Evolutionary conservation across 2,888 invertebrate species (phyloP), one percentile per base, ranked within the genome.

Genomic region (Ditula angustiorana): DNA sequence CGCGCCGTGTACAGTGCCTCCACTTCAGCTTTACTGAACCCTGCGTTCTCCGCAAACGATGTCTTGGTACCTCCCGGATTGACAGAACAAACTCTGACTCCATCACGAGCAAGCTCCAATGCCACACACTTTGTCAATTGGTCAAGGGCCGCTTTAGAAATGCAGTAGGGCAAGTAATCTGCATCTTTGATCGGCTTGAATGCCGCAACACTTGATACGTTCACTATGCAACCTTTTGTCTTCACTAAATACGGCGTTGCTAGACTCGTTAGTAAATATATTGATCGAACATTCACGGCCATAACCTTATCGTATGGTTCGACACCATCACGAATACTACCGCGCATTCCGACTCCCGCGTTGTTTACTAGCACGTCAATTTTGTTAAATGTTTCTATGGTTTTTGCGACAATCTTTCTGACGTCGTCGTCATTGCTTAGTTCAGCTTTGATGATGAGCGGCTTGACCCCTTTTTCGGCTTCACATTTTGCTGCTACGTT

Each of bases 51-150:
- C 16, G 79, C 83, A 68, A 91, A 91, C 28, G 79, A 69, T 11
- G 98, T 98, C n/a, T 95, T 86, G 4, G 96, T 96, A 0, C 98
- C 98, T n/a, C 99, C 99, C 5, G 99, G 99, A 89, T 98, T 98
- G 0, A 98, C 97, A 30, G 96, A 95, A 87, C 98, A 98, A 0
- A 97, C 97, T 41, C 98, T 94, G 0, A 98, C 96, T 69, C 95
- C 95, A 75, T 95, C 95, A 0, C 94, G 79, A 35, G 96, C 96
- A 57, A 97, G 87, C 78, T 97, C 99, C 57, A 99, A 86, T 10
- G 99, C 98, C 7, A 95, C 93, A 81, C 98, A 98, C 80, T 95
- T 95, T 0, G 99, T 99, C 73, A 99, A 95, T 81, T 99, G 98
- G 91, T 99, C 99, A 11, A 99, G 86, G 2, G 98, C 98, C 26